A percentile compares a stretch with the other conserved stretches of the same genome.
Evolutionary conservation across 2,113 vertebrate species (phyloP).

Genomic region (Etheostoma cragini): DNA sequence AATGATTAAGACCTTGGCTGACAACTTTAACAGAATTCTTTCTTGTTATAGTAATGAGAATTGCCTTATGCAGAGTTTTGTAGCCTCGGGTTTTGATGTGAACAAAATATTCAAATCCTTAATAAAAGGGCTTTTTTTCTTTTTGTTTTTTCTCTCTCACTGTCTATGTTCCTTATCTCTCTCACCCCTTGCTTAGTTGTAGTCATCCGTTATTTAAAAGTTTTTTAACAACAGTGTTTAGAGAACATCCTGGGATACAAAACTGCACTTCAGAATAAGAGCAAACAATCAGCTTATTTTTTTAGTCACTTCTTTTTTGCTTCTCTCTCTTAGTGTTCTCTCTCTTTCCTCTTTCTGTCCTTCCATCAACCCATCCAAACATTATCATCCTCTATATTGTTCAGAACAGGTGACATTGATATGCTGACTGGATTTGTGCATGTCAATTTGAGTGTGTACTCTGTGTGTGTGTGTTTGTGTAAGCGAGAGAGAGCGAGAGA

Average conservation of each 20-base stretch:
- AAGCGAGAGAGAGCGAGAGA: not conserved
- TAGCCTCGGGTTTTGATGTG: not conserved
- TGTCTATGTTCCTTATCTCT: not conserved
- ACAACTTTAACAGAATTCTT: slow-evolving; percentile 40
- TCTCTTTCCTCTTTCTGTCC: not conserved
- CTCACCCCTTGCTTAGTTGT: not conserved
- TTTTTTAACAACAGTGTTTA: not conserved
- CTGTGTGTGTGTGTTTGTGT: slow-evolving; percentile 11
- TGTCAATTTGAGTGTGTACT: slow-evolving; percentile 37
- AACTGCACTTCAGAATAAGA: not conserved
- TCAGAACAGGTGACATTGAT: slow-evolving; percentile 52
- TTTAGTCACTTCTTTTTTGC: not conserved
- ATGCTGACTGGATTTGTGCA: slow-evolving; percentile 45
- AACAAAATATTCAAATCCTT: slow-evolving; percentile 14
- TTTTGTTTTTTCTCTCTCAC: slow-evolving; percentile 2
- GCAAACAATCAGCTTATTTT: not conserved
- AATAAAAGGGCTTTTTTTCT: not conserved
- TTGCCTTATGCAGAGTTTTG: slow-evolving; percentile 7
- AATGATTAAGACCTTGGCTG: slow-evolving; percentile 50
- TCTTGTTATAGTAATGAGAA: slow-evolving; percentile 30
- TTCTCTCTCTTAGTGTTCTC: not conserved
- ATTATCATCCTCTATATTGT: slow-evolving; percentile 37
- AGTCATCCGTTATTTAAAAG: slow-evolving; percentile 3
- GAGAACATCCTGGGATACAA: not conserved
- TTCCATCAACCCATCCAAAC: slow-evolving; percentile 19